Percentiles rank a stretch among this genome's conserved stretches.
phyloP scores from a whole-genome alignment of 2,888 invertebrate species.

The Syrphus vitripennis region DNA sequence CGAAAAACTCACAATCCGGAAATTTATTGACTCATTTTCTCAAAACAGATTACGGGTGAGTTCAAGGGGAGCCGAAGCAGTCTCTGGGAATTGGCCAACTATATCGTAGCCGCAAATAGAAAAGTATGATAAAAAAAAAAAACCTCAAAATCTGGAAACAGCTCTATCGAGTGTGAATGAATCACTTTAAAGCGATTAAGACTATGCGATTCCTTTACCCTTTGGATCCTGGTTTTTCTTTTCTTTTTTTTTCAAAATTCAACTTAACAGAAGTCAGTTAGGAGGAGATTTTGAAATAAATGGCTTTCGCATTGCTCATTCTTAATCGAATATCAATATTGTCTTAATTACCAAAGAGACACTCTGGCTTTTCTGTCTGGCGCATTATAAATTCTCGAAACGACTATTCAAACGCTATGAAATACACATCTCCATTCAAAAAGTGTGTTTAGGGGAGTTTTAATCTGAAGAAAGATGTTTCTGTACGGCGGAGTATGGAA shows the following conservation, averaged over 20 bases:
- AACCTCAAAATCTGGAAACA: constrained; percentile 1
- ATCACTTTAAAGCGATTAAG: constrained; percentile 65
- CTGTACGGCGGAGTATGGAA: no score
- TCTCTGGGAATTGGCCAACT: constrained; percentile 25
- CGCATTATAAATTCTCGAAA: not conserved
- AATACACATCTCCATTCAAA: not conserved
- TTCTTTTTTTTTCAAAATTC: not conserved
- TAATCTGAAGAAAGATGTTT: no score
- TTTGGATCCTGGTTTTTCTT: not conserved
- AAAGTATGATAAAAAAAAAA: not conserved
- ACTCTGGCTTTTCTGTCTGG: constrained; percentile 11
- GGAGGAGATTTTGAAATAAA: constrained; percentile 33
- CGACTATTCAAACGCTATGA: not conserved
- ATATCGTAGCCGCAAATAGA: constrained; percentile 6
- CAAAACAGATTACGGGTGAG: constrained; percentile 47
- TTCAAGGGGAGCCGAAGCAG: not conserved
- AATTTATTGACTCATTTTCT: constrained; percentile 70
- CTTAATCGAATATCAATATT: constrained; percentile 41
- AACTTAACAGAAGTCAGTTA: not conserved
- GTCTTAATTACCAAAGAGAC: constrained; percentile 8
- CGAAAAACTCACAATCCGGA: constrained; percentile 54
- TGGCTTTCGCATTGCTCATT: constrained; percentile 23
- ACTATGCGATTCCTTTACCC: constrained; percentile 13
- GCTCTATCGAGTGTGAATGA: constrained; percentile 51
- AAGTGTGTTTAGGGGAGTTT: not conserved